phyloP scores from a whole-genome alignment of 2,113 vertebrate genomes.

The Grus americana region DNA sequence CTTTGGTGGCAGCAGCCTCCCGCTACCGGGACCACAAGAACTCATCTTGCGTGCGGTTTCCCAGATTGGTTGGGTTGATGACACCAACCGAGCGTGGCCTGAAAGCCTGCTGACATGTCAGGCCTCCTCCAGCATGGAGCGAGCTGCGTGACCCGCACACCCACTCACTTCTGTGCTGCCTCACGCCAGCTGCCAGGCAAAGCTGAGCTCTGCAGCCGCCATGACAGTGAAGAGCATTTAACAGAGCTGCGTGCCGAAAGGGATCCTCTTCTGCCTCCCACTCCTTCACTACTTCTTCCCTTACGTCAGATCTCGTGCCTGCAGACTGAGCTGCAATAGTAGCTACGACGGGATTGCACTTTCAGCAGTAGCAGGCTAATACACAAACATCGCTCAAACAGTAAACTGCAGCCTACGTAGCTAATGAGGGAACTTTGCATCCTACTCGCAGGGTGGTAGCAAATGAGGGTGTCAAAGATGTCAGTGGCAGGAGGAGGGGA shows the following conservation, averaged over 20 bases:
- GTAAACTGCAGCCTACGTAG: neutral
- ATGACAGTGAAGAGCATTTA: neutral
- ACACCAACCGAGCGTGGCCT: rapidly evolving
- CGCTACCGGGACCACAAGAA: neutral
- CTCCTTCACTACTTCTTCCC: neutral
- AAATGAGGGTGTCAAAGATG: neutral
- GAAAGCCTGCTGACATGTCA: neutral
- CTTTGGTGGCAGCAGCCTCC: neutral
- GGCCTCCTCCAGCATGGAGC: rapidly evolving
- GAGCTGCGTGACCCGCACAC: neutral
- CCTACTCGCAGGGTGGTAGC: rapidly evolving
- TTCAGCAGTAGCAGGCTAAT: neutral
- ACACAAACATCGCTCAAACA: rapidly evolving
- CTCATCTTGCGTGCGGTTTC: rapidly evolving
- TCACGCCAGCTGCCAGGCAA: neutral
- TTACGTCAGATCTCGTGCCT: neutral
- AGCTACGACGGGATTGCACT: neutral
- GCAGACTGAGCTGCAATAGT: neutral
- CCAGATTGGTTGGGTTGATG: neutral
- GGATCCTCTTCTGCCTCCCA: neutral
- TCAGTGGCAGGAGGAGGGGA: neutral
- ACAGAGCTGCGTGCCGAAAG: neutral
- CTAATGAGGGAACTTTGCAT: neutral
- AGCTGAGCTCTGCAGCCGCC: neutral
- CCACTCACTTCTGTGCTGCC: neutral